Evolutionary conservation across 2,888 invertebrate genomes (phyloP).

Genomic region (Hypomecis atomaria): DNA sequence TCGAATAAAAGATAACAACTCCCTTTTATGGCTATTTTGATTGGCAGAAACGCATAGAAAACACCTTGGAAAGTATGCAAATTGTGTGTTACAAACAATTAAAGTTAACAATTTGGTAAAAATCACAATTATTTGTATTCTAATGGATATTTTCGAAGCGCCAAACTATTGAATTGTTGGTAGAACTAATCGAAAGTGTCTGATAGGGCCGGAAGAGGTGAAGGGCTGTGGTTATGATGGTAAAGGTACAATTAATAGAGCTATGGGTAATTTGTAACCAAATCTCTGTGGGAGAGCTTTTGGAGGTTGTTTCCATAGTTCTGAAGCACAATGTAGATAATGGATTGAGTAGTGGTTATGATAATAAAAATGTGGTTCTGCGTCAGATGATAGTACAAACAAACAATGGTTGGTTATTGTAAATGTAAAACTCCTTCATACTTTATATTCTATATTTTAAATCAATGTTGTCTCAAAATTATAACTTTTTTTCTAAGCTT

Average conservation of each 20-base stretch:
- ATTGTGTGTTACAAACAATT: constrained; percentile 22
- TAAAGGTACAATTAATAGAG: constrained; percentile 3
- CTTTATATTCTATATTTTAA: too few relatives aligned
- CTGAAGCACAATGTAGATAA: background rate
- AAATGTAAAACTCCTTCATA: too few relatives aligned
- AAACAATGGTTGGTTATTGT: too few relatives aligned
- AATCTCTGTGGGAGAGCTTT: background rate
- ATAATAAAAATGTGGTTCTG: too few relatives aligned
- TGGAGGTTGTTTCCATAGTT: background rate
- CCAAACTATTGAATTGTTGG: constrained; percentile 8
- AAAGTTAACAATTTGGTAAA: constrained; percentile 9
- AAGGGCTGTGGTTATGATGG: constrained; percentile 10
- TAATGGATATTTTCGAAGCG: constrained; percentile 15
- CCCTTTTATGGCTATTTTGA: constrained; percentile 24
- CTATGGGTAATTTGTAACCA: background rate
- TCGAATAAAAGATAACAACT: constrained; percentile 5
- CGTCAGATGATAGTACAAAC: too few relatives aligned
- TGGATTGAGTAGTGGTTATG: too few relatives aligned
- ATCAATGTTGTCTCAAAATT: too few relatives aligned
- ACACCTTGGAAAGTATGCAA: constrained; percentile 21
- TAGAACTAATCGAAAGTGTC: constrained; percentile 23
- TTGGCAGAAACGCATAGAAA: constrained; percentile 23
- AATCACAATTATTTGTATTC: constrained; percentile 9
- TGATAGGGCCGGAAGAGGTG: constrained; percentile 11
- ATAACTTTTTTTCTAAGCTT: too few relatives aligned